Base-by-base conservation (phyloP, 1,140 invertebrate genomes). In the Psilanteris sp. region DNA sequence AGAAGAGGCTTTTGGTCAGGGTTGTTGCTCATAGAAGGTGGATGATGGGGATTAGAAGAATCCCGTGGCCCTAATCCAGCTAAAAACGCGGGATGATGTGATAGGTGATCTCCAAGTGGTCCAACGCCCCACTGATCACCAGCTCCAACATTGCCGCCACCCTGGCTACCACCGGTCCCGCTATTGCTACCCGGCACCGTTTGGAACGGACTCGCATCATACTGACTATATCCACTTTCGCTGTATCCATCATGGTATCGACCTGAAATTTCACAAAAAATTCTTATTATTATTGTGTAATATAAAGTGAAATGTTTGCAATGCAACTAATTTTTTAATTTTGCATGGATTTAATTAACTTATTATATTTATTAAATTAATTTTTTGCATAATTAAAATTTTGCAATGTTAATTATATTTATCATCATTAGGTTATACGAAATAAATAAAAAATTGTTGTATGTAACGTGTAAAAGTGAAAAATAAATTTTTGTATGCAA, bases 131-230 rank as follows among this genome's bases (percentile, higher is more conserved):
- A 88, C 29, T 87, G 84, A 15, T 89, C 88, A 14, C 84, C 83
- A 1, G 84, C 43, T 0, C 61, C 66, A 8, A 81, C 90, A 86
- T 90, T 81, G 86, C 88, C 77, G 87, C 90, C 52, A 52, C 88
- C 86, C 74, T 89, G 90, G 62, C 88, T 89, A 8, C 89, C 88
- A 71, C 89, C 89, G 9, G 90, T 91, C 72, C 91, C 91, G 41
- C 81, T 85, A 64, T 86, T 83, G 73, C 87, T 89, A 32, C 91
- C 93, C 8, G 95, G 94, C 79, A 96, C 96, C 50, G 94, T 93
- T 88, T 95, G 94, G 85, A 95, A 96, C 46, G 93, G 90, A 62
- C 91, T 90, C 36, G 91, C 90, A 75, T 96, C 94, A 78, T 93
- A 94, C 5, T 91, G 90, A 24, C 89, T 90, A 80, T 93, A 93